These are phyloP conservation scores for Hippocampus comes DNA, from an alignment of 2,113 vertebrate genomes.

Conservation along the genomic window DNA sequence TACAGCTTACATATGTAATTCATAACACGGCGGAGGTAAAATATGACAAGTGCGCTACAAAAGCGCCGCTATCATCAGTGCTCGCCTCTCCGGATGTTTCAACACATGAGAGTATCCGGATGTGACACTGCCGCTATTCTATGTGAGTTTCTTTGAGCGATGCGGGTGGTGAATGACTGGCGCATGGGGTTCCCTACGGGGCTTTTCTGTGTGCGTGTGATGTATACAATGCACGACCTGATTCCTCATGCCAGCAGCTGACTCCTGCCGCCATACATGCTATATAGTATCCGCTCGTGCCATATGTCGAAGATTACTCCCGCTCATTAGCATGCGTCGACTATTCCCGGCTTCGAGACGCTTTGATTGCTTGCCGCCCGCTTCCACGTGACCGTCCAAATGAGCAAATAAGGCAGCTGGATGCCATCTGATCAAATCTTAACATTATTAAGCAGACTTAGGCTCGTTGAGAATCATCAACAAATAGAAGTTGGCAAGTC, in stretches of 20 bases:
- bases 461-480: too few species aligned
- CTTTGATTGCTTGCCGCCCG: background rate
- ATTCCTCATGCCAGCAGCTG: background rate
- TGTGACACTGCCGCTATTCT: background rate
- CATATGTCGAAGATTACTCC: background rate
- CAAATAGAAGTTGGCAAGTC: too few species aligned
- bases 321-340: background rate
- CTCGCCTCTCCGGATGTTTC: background rate
- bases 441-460: background rate
- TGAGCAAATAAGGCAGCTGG: background rate
- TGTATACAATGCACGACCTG: background rate
- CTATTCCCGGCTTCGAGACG: background rate
- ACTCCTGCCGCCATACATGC: background rate
- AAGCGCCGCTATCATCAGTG: too few species aligned
- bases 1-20: too few species aligned
- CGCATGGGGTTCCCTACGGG: background rate
- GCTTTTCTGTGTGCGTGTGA: background rate
- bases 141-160: background rate
- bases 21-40: too few species aligned
- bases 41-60: too few species aligned
- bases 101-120: background rate
- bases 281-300: background rate
- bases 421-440: background rate
- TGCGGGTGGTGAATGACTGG: background rate
- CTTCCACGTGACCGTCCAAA: background rate